Evolutionary conservation across 1,140 invertebrate genomes (phyloP).

Genomic region (Trialeurodes vaporariorum): DNA sequence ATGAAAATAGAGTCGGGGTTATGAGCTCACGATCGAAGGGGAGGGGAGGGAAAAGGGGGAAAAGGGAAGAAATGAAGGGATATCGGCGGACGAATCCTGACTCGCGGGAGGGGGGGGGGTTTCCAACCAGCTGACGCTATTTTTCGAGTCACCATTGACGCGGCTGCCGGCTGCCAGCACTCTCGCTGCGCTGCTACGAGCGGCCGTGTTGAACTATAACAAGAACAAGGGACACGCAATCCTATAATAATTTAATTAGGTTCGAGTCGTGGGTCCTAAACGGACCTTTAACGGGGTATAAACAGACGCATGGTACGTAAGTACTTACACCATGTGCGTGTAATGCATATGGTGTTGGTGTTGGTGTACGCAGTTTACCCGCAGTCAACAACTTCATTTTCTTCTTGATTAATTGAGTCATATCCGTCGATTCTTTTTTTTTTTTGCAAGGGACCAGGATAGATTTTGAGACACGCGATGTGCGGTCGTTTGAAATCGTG

Average conservation of each 20-base stretch:
- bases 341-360: too few species aligned
- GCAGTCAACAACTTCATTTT: not conserved
- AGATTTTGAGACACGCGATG: not conserved
- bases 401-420: slow-evolving; percentile 1
- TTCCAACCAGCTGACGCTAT: not conserved
- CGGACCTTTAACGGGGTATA: not conserved
- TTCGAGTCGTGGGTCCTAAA: not conserved
- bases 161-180: too few species aligned
- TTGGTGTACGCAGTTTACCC: too few species aligned
- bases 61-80: too few species aligned
- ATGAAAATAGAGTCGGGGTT: not conserved
- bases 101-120: too few species aligned
- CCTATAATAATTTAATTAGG: not conserved
- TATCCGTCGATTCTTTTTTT: not conserved
- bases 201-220: not conserved
- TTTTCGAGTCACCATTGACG: not conserved
- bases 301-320: too few species aligned
- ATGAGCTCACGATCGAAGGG: too few species aligned
- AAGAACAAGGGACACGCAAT: not conserved
- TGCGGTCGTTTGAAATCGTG: too few species aligned
- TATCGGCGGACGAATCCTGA: too few species aligned
- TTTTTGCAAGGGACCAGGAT: not conserved
- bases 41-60: too few species aligned
- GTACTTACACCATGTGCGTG: too few species aligned
- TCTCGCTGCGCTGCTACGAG: too few species aligned